Evolutionary conservation across 2,797 vertebrate genomes (phyloP).

Genomic region (Leptoclinus maculatus): DNA sequence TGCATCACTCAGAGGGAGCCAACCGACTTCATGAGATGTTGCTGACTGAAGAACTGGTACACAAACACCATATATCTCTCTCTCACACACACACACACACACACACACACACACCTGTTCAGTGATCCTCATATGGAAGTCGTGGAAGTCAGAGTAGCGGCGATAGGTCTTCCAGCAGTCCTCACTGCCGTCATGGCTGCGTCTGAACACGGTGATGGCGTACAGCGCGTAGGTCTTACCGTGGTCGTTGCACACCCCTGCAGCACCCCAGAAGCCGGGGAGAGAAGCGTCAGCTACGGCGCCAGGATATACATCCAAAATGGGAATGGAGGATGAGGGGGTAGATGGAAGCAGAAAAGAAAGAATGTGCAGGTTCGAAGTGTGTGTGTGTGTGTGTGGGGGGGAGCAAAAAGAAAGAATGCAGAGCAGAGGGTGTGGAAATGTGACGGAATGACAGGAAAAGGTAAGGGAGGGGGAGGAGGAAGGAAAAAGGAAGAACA

Average conservation of each 20-base stretch:
- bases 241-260: constrained; percentile 99
- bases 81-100: constrained; percentile 81
- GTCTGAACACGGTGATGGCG: constrained; percentile 94
- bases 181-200: constrained; percentile 86
- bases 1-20: not conserved
- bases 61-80: not conserved
- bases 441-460: constrained; percentile 39
- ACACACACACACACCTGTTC: constrained; percentile 88
- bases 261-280: constrained; percentile 93
- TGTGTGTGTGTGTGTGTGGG: too few relatives aligned
- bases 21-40: not conserved
- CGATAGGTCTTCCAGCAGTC: constrained; percentile 98
- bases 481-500: constrained; percentile 64
- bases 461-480: constrained; percentile 11
- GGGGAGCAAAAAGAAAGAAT: constrained; percentile 24
- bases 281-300: constrained; percentile 92
- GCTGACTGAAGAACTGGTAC: not conserved
- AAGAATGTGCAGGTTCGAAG: constrained; percentile 33
- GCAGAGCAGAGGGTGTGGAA: constrained; percentile 22
- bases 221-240: constrained; percentile 98
- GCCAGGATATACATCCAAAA: constrained; percentile 61
- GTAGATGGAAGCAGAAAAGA: constrained; percentile 15
- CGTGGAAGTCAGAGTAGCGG: constrained; percentile 98
- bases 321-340: constrained; percentile 30
- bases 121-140: constrained; percentile 99